Conservation (phyloP, 2,113 vertebrate genomes). For the Ploceus nigricollis region DNA sequence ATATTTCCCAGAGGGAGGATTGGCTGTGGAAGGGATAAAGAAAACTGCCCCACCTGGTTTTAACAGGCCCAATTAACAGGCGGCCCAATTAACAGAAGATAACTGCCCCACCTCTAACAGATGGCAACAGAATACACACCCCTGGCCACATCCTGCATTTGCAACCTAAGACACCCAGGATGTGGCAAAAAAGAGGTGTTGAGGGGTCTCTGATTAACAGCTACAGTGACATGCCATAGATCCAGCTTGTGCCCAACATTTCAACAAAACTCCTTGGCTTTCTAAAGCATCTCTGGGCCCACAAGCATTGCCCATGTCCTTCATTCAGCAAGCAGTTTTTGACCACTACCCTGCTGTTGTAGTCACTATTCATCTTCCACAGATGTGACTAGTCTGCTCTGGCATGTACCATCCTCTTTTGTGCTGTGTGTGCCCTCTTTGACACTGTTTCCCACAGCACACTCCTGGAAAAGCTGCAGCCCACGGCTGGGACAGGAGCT, state of each 20-base stretch:
- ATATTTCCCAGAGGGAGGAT: not conserved
- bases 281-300: not conserved
- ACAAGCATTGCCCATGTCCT: not conserved
- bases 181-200: not conserved
- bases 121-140: not conserved
- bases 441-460: not conserved
- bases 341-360: not conserved
- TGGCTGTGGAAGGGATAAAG: not conserved
- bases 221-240: not conserved
- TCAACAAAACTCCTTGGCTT: not conserved
- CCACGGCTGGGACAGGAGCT: not conserved
- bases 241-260: not conserved
- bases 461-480: not conserved
- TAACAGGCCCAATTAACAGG: not conserved
- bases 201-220: not conserved
- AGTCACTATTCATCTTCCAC: not conserved
- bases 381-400: fast-evolving
- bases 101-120: not conserved
- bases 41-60: not conserved
- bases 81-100: not conserved
- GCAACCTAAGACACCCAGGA: not conserved
- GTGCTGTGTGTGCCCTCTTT: not conserved
- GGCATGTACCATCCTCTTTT: not conserved
- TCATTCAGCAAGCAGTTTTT: not conserved
- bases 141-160: not conserved